Evolutionary conservation across 1,140 invertebrate genomes (phyloP).

Genomic region (Drosophila mauritiana): DNA sequence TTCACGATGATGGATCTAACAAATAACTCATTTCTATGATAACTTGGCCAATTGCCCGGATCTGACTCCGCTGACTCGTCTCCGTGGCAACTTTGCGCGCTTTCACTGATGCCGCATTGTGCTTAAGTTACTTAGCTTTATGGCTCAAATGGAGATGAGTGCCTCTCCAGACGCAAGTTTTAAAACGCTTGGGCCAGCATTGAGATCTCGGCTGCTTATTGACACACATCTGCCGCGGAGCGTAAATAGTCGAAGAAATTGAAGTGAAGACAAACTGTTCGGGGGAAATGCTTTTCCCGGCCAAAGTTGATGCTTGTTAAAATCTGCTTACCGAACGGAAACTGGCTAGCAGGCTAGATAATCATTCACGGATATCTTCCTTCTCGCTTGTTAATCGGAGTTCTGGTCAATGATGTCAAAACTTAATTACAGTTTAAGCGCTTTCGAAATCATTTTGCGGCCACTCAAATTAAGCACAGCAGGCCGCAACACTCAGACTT

Average conservation of each 20-base stretch:
- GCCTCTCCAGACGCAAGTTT: slow-evolving; percentile 27
- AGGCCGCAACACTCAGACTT: slow-evolving; percentile 31
- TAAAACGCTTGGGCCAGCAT: slow-evolving; percentile 33
- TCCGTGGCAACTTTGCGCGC: slow-evolving; percentile 22
- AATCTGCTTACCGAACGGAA: background rate
- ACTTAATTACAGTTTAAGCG: slow-evolving; percentile 52
- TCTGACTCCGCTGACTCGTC: background rate
- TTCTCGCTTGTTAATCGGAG: slow-evolving; percentile 9
- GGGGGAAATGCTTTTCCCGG: background rate
- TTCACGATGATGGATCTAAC: slow-evolving; percentile 55
- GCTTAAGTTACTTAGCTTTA: slow-evolving; percentile 57
- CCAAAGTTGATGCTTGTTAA: slow-evolving; percentile 16
- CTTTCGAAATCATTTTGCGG: slow-evolving; percentile 54
- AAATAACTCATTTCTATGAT: slow-evolving; percentile 71
- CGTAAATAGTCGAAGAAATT: slow-evolving; percentile 20
- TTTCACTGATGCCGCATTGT: slow-evolving; percentile 51
- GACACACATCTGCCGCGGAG: slow-evolving; percentile 51
- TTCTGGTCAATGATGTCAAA: slow-evolving; percentile 38
- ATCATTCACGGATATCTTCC: background rate
- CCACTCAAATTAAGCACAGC: slow-evolving; percentile 49
- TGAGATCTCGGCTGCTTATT: slow-evolving; percentile 33
- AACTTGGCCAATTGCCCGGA: slow-evolving; percentile 58
- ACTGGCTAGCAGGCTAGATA: background rate
- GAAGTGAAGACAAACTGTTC: background rate
- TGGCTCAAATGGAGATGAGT: slow-evolving; percentile 45